phyloP scores from a whole-genome alignment of 1,140 invertebrate species.

The Phortica variegata region DNA sequence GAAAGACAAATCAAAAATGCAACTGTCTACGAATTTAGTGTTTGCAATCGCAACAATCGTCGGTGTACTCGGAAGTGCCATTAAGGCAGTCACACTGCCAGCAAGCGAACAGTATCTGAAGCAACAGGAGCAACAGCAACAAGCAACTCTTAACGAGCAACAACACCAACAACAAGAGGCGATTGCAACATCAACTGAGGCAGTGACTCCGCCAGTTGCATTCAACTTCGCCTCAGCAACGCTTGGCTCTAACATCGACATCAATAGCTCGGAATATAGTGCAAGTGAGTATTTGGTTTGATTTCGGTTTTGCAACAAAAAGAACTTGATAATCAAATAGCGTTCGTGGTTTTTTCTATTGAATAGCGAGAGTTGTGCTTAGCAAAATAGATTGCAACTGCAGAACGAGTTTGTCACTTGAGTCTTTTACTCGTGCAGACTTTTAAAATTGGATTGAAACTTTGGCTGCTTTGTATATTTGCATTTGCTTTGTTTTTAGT shows the following conservation, averaged over 20 bases:
- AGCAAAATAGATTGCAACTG: neutral
- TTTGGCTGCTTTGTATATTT: too few relatives aligned
- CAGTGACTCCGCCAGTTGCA: neutral
- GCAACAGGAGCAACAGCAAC: neutral
- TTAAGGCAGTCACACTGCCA: slow-evolving; percentile 1
- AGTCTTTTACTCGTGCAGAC: slow-evolving; percentile 42
- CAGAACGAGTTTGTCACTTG: slow-evolving; percentile 36
- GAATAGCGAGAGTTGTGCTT: slow-evolving; percentile 5
- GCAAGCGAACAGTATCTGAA: neutral
- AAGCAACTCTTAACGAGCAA: neutral
- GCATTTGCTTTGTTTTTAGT: too few relatives aligned
- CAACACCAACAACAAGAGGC: slow-evolving; percentile 1
- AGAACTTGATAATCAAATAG: slow-evolving; percentile 48
- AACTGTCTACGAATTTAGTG: neutral
- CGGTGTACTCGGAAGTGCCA: slow-evolving; percentile 10
- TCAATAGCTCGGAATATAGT: slow-evolving; percentile 21
- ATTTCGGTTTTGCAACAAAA: slow-evolving; percentile 7
- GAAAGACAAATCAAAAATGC: neutral
- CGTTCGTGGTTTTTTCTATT: too few relatives aligned
- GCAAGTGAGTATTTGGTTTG: slow-evolving; percentile 27
- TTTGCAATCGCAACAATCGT: neutral
- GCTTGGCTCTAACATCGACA: too few relatives aligned
- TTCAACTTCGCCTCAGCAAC: too few relatives aligned
- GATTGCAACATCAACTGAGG: neutral
- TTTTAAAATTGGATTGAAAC: too few relatives aligned